Conservation (phyloP, 2,113 vertebrate species). For the Grammomys surdaster region DNA sequence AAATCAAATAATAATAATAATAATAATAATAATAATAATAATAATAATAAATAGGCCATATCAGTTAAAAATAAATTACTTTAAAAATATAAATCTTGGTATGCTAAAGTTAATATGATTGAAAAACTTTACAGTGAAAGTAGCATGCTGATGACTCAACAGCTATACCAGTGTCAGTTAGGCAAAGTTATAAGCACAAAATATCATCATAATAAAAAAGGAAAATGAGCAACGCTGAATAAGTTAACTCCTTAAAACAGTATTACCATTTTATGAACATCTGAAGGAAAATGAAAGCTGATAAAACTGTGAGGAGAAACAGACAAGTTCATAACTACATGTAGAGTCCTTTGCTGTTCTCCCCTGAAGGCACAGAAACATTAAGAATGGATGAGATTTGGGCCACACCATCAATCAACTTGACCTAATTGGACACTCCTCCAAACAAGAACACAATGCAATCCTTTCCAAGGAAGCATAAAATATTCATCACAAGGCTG, state of each 20-base stretch:
- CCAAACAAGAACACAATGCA: background rate
- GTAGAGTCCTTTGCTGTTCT: background rate
- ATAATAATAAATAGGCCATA: background rate
- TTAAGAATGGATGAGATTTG: slow-evolving; percentile 14
- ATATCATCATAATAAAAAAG: background rate
- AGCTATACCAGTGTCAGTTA: background rate
- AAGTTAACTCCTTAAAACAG: background rate
- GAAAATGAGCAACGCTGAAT: background rate
- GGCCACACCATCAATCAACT: slow-evolving; percentile 2
- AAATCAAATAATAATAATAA: background rate
- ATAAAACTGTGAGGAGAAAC: background rate
- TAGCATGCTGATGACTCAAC: background rate
- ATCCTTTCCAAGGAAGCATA: background rate
- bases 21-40: too few relatives aligned
- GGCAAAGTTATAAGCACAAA: background rate
- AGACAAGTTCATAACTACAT: background rate
- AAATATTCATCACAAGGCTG: slow-evolving; percentile 14
- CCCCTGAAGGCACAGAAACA: background rate
- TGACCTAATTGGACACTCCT: slow-evolving; percentile 19
- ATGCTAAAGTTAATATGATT: background rate
- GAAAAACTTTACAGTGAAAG: background rate
- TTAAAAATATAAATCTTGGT: background rate
- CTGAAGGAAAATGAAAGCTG: background rate
- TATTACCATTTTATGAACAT: background rate
- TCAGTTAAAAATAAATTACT: background rate